Base-by-base conservation (phyloP, 92 coral and sea anemone species). In the Pocillopora meandrina region DNA sequence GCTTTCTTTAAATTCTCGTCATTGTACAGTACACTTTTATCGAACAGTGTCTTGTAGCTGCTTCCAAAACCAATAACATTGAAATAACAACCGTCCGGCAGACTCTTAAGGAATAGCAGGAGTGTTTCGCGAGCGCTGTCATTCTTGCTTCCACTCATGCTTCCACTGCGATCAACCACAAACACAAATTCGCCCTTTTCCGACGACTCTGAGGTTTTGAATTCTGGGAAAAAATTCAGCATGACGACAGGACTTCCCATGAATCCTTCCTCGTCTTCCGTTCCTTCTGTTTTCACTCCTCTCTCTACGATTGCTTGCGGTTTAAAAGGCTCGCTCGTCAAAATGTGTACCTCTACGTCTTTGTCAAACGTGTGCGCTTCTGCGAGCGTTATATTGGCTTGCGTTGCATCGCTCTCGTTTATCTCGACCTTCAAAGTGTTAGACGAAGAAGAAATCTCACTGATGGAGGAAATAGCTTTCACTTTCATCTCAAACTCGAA, bases 11-110 rank as follows among this genome's bases (percentile, higher is more conserved):
- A 56, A 56, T 90, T 90, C 17, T 77, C 52, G 65, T 96, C 98
- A 87, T 86, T 79, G 90, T 96, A 96, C 6, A 71, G 77, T 33
- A 90, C 63, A 59, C 98, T 92, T 70, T 83, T 85, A 0, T 78
- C 71, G 75, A 96, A 96, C 36, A 96, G 86, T 71, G 83, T 85
- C 79, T 79, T 68, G 88, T 83, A 94, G 5, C 90, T 57, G 78
- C 98, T 96, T 23, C 98, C 98, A 89, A 96, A 96, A 23, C 98
- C 98, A 78, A 96, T 79, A 16, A 96, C 89, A 79, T 96, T 96
- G 85, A 96, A 94, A 79, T 86, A 91, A 55, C 98, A 96, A 56
- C 92, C 95, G 14, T 90, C 92, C 19, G 97, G 95, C 59, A 95
- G 82, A 79, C 98, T 95, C 76, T 95, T 95, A 10, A 95, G 84